A percentile compares a stretch with the other conserved stretches of the same genome.
phyloP scores from a whole-genome alignment of 1,140 invertebrate species.

The Batillaria attramentaria region DNA sequence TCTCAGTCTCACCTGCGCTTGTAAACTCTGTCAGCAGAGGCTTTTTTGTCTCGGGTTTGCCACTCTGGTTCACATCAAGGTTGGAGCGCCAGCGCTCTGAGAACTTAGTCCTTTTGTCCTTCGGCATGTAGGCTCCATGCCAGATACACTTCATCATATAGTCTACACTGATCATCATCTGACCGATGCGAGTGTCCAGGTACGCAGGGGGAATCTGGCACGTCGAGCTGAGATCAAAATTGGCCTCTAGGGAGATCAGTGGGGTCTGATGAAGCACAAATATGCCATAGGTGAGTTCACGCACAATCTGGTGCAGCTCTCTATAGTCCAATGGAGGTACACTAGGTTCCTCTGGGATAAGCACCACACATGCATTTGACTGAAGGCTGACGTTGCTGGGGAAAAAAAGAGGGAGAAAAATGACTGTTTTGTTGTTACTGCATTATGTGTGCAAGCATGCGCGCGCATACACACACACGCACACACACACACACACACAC shows the following conservation, averaged over 20 bases:
- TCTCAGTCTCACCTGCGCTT: slow-evolving; percentile 67
- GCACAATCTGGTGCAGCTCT: slow-evolving; percentile 70
- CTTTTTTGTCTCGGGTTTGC: slow-evolving; percentile 68
- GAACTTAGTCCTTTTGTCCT: slow-evolving; percentile 71
- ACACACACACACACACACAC: no score
- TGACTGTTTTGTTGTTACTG: no score
- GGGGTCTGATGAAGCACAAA: slow-evolving; percentile 71
- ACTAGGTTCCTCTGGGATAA: slow-evolving; percentile 44
- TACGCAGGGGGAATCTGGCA: slow-evolving; percentile 70
- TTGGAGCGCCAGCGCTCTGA: slow-evolving; percentile 69
- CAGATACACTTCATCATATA: slow-evolving; percentile 72
- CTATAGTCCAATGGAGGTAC: slow-evolving; percentile 51
- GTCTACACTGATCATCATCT: slow-evolving; percentile 67
- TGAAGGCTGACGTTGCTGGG: slow-evolving; percentile 11
- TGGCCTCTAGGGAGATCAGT: slow-evolving; percentile 65
- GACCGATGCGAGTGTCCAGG: slow-evolving; percentile 68
- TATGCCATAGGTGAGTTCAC: slow-evolving; percentile 70
- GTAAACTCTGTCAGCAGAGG: slow-evolving; percentile 67
- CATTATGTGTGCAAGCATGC: no score
- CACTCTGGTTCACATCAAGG: slow-evolving; percentile 66
- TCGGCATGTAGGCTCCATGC: slow-evolving; percentile 71
- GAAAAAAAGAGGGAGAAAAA: slow-evolving; percentile 7
- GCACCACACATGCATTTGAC: slow-evolving; percentile 48
- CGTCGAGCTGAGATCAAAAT: slow-evolving; percentile 68
- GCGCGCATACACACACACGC: no score